Percentiles rank a stretch among this genome's conserved stretches.
phyloP scores from a whole-genome alignment of 2,797 vertebrate species.

The Anguilla pacifica region DNA sequence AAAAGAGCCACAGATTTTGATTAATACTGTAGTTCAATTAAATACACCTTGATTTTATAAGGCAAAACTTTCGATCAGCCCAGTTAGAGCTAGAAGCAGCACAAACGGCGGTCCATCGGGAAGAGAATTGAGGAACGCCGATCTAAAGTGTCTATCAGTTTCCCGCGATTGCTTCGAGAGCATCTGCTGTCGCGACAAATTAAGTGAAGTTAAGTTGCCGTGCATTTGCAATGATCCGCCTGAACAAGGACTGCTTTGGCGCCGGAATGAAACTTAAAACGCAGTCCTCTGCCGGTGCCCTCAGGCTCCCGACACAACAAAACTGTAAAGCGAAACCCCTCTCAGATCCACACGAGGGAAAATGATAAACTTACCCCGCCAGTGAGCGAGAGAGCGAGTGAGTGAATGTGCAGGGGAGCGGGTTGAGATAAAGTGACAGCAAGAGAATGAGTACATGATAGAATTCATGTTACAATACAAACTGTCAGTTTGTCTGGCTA shows the following conservation, averaged over 20 bases:
- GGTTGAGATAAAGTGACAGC: not conserved
- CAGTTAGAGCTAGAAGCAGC: too few relatives aligned
- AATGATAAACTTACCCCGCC: not conserved
- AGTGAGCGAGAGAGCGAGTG: not conserved
- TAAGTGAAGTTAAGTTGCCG: not conserved
- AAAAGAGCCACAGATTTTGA: not conserved
- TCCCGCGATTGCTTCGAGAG: not conserved
- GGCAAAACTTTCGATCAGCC: too few relatives aligned
- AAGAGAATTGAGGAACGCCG: too few relatives aligned
- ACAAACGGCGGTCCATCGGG: too few relatives aligned
- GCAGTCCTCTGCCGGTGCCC: not conserved
- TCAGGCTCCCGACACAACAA: not conserved
- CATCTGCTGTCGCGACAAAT: not conserved
- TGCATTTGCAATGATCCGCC: not conserved
- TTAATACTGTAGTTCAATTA: not conserved
- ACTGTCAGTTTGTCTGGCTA: too few relatives aligned
- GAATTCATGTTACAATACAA: too few relatives aligned
- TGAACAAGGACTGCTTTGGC: not conserved
- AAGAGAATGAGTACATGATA: too few relatives aligned
- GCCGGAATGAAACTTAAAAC: too few relatives aligned
- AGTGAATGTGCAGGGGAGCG: not conserved
- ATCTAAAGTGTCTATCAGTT: too few relatives aligned
- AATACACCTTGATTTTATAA: not conserved
- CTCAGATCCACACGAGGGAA: not conserved
- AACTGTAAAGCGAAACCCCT: not conserved